phyloP scores from a whole-genome alignment of 2,797 vertebrate genomes.

The Sebastiscus albofasciatus region DNA sequence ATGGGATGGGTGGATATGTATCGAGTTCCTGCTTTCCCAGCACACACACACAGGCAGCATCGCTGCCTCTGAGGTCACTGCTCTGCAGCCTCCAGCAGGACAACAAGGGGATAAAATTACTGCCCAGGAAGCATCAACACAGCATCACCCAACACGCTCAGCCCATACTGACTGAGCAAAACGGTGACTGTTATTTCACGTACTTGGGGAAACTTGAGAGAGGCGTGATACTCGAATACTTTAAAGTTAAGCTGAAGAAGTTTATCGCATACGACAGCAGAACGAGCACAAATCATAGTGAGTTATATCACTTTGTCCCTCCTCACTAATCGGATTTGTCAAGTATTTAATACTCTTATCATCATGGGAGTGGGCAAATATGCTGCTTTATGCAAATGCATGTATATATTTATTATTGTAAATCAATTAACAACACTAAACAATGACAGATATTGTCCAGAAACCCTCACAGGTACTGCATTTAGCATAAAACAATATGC shows the following conservation, averaged over 20 bases:
- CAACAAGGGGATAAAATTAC: constrained; percentile 36
- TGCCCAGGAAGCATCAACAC: constrained; percentile 18
- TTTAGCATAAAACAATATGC: too few species aligned
- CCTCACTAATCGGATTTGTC: background rate
- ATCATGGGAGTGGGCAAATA: too few species aligned
- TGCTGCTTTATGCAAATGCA: too few species aligned
- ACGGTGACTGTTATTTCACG: background rate
- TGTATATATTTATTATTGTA: too few species aligned
- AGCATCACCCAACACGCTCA: background rate
- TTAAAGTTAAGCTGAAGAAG: background rate
- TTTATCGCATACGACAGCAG: background rate
- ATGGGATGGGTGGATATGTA: constrained; percentile 25
- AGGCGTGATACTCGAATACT: background rate
- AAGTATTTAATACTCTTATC: too few species aligned
- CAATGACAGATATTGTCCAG: too few species aligned
- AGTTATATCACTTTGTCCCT: background rate
- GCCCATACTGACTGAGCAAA: background rate
- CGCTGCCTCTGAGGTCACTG: constrained; percentile 10
- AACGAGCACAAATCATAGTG: background rate
- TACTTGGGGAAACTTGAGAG: background rate
- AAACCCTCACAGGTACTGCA: too few species aligned
- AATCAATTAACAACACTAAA: too few species aligned
- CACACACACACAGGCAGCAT: constrained; percentile 9
- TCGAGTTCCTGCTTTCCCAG: constrained; percentile 56
- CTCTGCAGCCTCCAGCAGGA: constrained; percentile 32